Evolutionary conservation across 2,797 vertebrate species (phyloP), one percentile per base, ranked within the genome.

Genomic region (Gymnocypris eckloni): DNA sequence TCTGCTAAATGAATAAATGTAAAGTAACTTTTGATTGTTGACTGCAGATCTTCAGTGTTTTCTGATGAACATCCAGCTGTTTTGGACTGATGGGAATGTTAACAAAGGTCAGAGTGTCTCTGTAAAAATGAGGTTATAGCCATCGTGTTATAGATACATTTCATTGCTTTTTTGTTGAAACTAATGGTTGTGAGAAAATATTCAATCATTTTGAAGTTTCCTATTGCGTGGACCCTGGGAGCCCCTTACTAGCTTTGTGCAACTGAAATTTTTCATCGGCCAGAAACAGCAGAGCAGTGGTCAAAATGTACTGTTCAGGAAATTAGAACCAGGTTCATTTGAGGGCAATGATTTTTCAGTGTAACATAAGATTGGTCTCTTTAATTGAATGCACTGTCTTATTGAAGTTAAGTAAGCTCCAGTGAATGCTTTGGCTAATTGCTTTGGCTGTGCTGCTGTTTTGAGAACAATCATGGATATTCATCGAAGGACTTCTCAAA

Each of bases 241-340:
- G 79, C n/a, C 83, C 28, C 61, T 83, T 85, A 86, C 79, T 41
- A 73, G 79, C 72, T 64, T 37, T 48, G 3, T 28, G 70, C 45
- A 54, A 61, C 67, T 72, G 6, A 37, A 25, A 64, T 81, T 83
- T 90, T 88, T 87, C 87, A 88, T 82, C 39, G 33, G 66, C 18
- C 71, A 84, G 69, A 86, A 75, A 86, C 59, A 80, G 61, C 86
- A 86, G 80, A 81, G 79, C 82, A 82, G 87, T 87, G 87, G 91
- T 93, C 87, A 91, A 88, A 86, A 90, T 92, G 90, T 90, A 79
- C 85, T 77, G 39, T 83, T 92, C 90, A 87, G 91, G 90, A 91
- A 92, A 92, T 92, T 86, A 89, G 88, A 90, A 89, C 89, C 80
- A 79, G 16, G 79, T 82, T 86, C 87, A 85, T 43, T 39, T 59